Evolutionary conservation across 53 echinoderm and acorn worm genomes (phyloP).

Genomic region (Zoroaster sp.): DNA sequence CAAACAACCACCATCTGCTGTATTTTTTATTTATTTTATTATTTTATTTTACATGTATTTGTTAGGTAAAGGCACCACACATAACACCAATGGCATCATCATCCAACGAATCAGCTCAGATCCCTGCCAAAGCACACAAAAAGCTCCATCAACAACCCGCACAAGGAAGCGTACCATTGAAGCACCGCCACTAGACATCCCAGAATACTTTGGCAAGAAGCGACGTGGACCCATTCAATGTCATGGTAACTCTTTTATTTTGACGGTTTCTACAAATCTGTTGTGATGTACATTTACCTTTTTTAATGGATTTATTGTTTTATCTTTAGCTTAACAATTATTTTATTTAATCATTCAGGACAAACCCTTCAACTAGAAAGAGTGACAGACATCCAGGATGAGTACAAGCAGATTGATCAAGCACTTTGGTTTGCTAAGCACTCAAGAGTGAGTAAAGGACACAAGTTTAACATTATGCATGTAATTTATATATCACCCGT

Average conservation of each 20-base stretch:
- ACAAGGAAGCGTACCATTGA: conserved; percentile 53
- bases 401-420: conserved; percentile 38
- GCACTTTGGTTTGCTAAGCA: conserved; percentile 51
- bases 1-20: background rate
- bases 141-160: background rate
- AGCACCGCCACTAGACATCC: conserved; percentile 44
- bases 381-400: conserved; percentile 18
- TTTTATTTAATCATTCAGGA: conserved; percentile 6
- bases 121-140: background rate
- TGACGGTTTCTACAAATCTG: background rate
- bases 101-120: conserved; percentile 34
- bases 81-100: conserved; percentile 62
- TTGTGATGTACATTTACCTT: too few relatives aligned
- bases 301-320: background rate
- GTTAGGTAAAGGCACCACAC: conserved; percentile 70
- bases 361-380: conserved; percentile 23
- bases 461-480: background rate
- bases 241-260: conserved; percentile 16
- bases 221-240: conserved; percentile 52
- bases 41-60: too few relatives aligned
- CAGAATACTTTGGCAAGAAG: conserved; percentile 67
- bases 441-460: background rate
- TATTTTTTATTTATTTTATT: too few relatives aligned
- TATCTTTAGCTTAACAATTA: background rate
- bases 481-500: background rate